Evolutionary conservation across 2,113 vertebrate genomes (phyloP).

Genomic region (Pardalotus punctatus): DNA sequence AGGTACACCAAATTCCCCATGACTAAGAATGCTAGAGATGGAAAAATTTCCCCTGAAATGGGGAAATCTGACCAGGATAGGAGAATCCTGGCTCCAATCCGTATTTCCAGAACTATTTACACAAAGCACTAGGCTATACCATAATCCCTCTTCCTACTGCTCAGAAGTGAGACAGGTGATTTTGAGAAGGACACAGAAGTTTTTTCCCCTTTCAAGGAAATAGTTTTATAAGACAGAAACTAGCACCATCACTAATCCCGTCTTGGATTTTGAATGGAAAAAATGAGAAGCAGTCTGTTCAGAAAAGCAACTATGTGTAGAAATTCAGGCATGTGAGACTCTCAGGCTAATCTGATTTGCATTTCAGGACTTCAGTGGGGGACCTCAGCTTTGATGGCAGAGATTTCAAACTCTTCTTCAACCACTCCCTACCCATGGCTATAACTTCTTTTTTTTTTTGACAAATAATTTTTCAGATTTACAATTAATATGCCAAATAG

Average conservation of each 20-base stretch:
- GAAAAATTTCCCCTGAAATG: neutral
- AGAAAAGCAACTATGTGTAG: neutral
- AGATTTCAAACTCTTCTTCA: neutral
- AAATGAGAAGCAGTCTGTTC: neutral
- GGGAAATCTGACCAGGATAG: neutral
- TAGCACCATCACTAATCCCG: neutral
- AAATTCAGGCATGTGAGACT: neutral
- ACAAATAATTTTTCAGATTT: neutral
- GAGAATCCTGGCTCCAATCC: neutral
- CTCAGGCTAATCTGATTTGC: neutral
- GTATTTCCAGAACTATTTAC: neutral
- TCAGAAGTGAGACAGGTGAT: accelerated
- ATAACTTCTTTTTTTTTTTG: neutral
- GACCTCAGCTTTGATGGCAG: neutral
- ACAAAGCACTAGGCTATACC: neutral
- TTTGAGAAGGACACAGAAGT: neutral
- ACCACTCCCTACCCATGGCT: neutral
- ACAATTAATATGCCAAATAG: neutral
- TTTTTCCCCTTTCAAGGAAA: neutral
- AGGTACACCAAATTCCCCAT: neutral
- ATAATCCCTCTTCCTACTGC: neutral
- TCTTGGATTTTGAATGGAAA: neutral
- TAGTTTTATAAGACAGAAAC: neutral
- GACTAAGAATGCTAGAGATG: neutral
- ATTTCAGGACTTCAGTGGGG: neutral